Evolutionary conservation across 2,888 invertebrate species (phyloP).

Genomic region (Andrena hattorfiana): DNA sequence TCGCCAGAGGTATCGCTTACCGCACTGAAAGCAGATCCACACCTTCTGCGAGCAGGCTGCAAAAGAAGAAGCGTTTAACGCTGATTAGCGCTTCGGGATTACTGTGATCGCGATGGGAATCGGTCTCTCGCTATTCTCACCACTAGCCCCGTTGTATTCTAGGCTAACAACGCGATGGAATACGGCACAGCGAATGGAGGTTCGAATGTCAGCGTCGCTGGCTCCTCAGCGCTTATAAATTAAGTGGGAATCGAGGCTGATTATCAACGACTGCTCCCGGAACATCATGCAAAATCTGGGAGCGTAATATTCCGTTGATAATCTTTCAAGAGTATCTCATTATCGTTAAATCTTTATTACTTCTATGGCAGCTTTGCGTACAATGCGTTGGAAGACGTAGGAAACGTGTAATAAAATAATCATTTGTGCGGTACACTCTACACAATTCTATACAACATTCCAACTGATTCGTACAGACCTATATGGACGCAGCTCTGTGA

Average conservation of each 20-base stretch:
- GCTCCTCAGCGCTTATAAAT: not conserved
- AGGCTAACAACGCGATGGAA: not conserved
- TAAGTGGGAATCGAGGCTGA: not conserved
- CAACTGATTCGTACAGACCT: no score
- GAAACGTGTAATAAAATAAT: constrained; percentile 35
- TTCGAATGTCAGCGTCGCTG: not conserved
- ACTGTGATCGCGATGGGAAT: not conserved
- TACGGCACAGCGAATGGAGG: not conserved
- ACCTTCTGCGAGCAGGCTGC: constrained; percentile 66
- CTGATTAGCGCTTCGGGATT: constrained; percentile 15
- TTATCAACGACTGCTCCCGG: not conserved
- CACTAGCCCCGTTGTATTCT: not conserved
- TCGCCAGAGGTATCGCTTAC: constrained; percentile 80
- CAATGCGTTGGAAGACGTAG: constrained; percentile 39
- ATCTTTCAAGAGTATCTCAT: not conserved
- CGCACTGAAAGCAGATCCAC: constrained; percentile 78
- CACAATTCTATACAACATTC: not conserved
- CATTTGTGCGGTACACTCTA: constrained; percentile 7
- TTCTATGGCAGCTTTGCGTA: constrained; percentile 27
- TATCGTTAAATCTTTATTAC: constrained; percentile 58
- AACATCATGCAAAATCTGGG: not conserved
- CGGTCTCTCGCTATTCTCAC: not conserved
- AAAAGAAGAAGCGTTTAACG: constrained; percentile 65
- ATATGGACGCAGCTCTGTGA: no score
- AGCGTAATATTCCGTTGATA: not conserved